A percentile compares a stretch with the other conserved stretches of the same genome.
These are phyloP conservation scores for Lacerta bilineata DNA, from an alignment of 2,797 vertebrate species.

Conservation along the genomic window DNA sequence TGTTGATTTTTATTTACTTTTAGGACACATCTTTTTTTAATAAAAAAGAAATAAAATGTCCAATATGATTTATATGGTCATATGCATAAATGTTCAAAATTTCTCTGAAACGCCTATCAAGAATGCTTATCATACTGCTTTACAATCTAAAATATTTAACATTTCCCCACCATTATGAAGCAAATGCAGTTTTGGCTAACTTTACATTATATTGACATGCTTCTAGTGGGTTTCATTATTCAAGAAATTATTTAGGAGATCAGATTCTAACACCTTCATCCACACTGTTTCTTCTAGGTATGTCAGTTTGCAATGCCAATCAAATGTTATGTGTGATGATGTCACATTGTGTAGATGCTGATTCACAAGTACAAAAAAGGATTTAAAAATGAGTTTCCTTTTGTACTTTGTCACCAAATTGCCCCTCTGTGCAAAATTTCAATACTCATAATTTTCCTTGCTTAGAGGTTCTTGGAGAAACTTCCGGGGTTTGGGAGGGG, in stretches of 20 bases:
- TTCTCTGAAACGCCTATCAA: accelerated
- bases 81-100: accelerated
- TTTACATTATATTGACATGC: not conserved
- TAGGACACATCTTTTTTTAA: too few species aligned
- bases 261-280: not conserved
- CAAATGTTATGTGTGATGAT: not conserved
- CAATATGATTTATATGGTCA: accelerated
- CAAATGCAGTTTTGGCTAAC: not conserved
- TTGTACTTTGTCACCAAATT: not conserved
- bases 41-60: too few species aligned
- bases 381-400: not conserved
- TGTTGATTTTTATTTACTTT: too few species aligned
- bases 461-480: not conserved
- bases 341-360: not conserved
- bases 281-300: not conserved
- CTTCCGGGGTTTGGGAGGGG: too few species aligned
- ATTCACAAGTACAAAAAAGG: not conserved
- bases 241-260: not conserved
- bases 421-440: not conserved
- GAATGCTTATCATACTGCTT: not conserved
- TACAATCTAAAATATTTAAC: not conserved
- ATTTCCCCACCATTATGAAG: not conserved
- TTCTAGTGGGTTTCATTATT: not conserved
- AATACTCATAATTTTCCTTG: not conserved
- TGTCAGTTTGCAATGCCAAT: not conserved